These are phyloP conservation scores for Pseudomyrmex sp. DNA, from an alignment of 1,140 invertebrate species.

Conservation along the genomic window DNA sequence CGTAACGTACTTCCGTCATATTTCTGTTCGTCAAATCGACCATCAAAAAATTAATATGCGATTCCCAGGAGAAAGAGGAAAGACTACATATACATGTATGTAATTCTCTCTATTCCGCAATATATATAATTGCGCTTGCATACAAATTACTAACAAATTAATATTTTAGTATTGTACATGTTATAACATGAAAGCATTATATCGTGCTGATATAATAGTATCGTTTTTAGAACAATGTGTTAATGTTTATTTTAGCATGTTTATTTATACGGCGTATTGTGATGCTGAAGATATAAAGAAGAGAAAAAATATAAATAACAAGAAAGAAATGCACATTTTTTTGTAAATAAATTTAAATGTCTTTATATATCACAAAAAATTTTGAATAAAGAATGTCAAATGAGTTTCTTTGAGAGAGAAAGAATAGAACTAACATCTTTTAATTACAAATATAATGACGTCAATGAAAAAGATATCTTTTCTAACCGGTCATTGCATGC, in stretches of 20 bases:
- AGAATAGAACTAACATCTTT: not conserved
- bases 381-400: not conserved
- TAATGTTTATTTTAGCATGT: no score
- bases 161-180: no score
- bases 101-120: not conserved
- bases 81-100: not conserved
- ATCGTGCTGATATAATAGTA: no score
- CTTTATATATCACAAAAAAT: not conserved
- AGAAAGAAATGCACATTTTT: not conserved
- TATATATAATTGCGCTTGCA: not conserved
- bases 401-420: not conserved
- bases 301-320: no score
- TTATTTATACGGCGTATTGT: no score
- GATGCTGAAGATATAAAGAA: no score
- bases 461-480: not conserved
- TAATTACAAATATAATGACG: not conserved
- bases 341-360: not conserved
- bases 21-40: slow-evolving; percentile 5
- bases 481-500: slow-evolving; percentile 4
- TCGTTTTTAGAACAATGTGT: no score
- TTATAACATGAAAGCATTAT: no score
- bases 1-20: slow-evolving; percentile 17
- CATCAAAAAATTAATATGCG: slow-evolving; percentile 28
- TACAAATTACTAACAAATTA: not conserved
- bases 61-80: not conserved